Percentiles rank a stretch among this genome's conserved stretches.
Conservation (phyloP, 2,113 vertebrate species). For the Melanocharis versteri region DNA sequence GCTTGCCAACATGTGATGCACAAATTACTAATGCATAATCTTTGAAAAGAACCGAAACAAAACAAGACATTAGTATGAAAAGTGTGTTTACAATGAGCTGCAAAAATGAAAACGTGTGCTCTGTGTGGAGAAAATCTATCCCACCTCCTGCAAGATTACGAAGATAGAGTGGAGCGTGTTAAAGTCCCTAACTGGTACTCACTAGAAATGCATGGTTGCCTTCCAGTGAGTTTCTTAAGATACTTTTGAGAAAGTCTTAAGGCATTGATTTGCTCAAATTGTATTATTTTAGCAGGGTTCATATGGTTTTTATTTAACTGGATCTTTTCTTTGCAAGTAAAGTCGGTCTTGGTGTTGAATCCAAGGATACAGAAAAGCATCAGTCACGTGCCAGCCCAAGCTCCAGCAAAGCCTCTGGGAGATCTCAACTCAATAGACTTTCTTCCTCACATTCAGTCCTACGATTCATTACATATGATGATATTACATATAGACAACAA, state of each 20-base stretch:
- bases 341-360: background rate
- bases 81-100: slow-evolving; percentile 26
- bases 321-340: background rate
- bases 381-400: background rate
- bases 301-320: slow-evolving; percentile 9
- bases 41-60: background rate
- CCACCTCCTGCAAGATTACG: background rate
- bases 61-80: slow-evolving; percentile 22
- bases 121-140: background rate
- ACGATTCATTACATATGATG: background rate
- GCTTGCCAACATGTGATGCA: slow-evolving; percentile 4
- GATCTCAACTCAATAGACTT: background rate
- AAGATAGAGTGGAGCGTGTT: background rate
- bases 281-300: background rate
- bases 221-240: background rate
- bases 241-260: background rate
- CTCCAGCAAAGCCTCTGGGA: background rate
- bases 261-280: background rate
- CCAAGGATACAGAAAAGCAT: background rate
- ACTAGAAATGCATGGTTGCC: background rate
- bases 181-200: background rate
- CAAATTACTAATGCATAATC: slow-evolving; percentile 41
- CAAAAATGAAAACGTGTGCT: background rate
- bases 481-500: background rate
- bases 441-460: background rate